Conservation (phyloP, 1,140 invertebrate species). For the Eriosoma lanigerum region DNA sequence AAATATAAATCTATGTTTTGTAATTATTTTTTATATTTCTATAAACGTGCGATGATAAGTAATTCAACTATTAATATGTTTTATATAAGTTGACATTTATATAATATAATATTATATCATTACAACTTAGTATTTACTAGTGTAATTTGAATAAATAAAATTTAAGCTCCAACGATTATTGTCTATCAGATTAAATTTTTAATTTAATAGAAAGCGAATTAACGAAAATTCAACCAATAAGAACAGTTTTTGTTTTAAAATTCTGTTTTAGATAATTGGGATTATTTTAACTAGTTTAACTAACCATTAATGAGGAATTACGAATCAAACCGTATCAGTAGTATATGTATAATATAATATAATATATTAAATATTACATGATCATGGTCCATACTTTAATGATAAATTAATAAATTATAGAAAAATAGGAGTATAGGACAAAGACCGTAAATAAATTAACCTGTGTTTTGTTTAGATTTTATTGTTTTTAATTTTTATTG, state of each 20-base stretch:
- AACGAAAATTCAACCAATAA: background rate
- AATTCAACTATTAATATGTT: no score
- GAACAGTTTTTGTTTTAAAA: slow-evolving; percentile 35
- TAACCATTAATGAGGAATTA: slow-evolving; percentile 17
- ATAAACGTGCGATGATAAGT: no score
- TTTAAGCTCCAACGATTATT: background rate
- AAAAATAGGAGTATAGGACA: background rate
- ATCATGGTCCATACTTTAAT: background rate
- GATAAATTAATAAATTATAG: slow-evolving; percentile 1
- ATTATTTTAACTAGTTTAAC: background rate
- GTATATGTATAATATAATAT: background rate
- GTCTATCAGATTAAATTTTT: background rate
- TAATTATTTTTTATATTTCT: no score
- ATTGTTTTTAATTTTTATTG: slow-evolving; percentile 17
- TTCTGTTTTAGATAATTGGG: slow-evolving; percentile 16
- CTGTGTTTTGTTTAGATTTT: background rate
- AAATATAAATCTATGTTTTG: no score
- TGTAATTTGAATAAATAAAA: no score
- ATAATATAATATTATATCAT: no score
- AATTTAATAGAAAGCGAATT: slow-evolving; percentile 24
- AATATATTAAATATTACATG: background rate
- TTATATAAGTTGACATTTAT: no score
- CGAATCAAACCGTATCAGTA: slow-evolving; percentile 41
- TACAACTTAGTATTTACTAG: no score
- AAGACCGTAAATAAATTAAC: background rate